phyloP scores from a whole-genome alignment of 2,888 invertebrate genomes.

The Drosophila kambysellisi region DNA sequence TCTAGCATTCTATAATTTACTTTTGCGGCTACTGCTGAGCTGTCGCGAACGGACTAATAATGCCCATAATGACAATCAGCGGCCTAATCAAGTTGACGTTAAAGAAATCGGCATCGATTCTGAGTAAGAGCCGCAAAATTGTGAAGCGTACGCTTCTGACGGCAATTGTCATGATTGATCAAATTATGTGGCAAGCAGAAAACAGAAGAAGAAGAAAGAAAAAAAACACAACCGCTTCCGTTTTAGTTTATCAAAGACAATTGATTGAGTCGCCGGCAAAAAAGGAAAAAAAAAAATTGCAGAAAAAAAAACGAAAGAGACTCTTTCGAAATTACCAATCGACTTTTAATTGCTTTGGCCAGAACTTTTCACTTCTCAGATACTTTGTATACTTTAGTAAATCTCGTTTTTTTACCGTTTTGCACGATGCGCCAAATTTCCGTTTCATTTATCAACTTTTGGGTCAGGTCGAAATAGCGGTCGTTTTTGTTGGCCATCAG shows the following conservation, averaged over 20 bases:
- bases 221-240: conserved; percentile 74
- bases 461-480: conserved; percentile 67
- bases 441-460: conserved; percentile 70
- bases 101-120: conserved; percentile 78
- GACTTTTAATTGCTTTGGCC: conserved; percentile 19
- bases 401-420: conserved; percentile 47
- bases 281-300: conserved; percentile 11
- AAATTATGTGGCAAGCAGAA: conserved; percentile 56
- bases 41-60: conserved; percentile 54
- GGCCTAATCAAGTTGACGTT: conserved; percentile 77
- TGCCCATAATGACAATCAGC: conserved; percentile 61
- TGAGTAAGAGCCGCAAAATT: conserved; percentile 62
- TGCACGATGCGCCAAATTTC: conserved; percentile 64
- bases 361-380: conserved; percentile 34
- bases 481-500: conserved; percentile 42
- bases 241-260: conserved; percentile 77
- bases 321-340: conserved; percentile 32
- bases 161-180: conserved; percentile 64
- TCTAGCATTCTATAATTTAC: conserved; percentile 65
- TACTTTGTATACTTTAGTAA: conserved; percentile 9
- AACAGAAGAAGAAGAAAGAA: conserved; percentile 6
- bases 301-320: not conserved
- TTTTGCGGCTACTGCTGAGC: conserved; percentile 68
- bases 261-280: conserved; percentile 60
- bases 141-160: conserved; percentile 40